Percentiles rank a stretch among this genome's conserved stretches.
phyloP scores from a whole-genome alignment of 1,140 invertebrate genomes.

The Cyrtorhinus lividipennis region DNA sequence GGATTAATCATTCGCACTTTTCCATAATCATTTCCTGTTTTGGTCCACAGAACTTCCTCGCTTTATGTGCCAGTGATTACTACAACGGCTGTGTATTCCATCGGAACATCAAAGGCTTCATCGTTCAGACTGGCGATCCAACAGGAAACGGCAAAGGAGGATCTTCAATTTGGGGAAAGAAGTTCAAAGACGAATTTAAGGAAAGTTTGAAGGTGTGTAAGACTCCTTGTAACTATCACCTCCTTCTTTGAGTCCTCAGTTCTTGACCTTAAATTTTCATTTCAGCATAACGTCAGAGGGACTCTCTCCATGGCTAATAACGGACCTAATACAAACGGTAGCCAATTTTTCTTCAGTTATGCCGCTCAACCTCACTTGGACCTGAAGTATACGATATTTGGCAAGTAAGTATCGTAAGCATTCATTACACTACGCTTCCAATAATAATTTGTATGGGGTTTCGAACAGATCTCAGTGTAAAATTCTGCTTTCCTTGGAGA shows the following conservation, averaged over 20 bases:
- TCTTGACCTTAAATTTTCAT: neutral
- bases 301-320: slow-evolving; percentile 97
- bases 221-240: no score
- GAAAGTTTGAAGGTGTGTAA: slow-evolving; percentile 70
- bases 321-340: slow-evolving; percentile 96
- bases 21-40: no score
- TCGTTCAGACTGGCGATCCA: slow-evolving; percentile 94
- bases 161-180: slow-evolving; percentile 75
- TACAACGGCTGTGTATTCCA: slow-evolving; percentile 91
- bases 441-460: no score
- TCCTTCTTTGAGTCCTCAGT: neutral
- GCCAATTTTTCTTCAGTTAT: slow-evolving; percentile 95
- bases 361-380: slow-evolving; percentile 88
- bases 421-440: no score
- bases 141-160: slow-evolving; percentile 90
- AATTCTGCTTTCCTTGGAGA: neutral
- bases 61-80: slow-evolving; percentile 88
- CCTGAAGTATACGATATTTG: slow-evolving; percentile 94
- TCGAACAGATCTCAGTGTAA: neutral
- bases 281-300: slow-evolving; percentile 68
- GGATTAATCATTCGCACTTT: no score
- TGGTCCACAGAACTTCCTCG: slow-evolving; percentile 80
- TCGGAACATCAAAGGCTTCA: slow-evolving; percentile 96
- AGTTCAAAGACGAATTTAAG: slow-evolving; percentile 93
- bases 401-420: slow-evolving; percentile 70